Conservation (phyloP, 2,797 vertebrate species). For the Clarias pachynema region DNA sequence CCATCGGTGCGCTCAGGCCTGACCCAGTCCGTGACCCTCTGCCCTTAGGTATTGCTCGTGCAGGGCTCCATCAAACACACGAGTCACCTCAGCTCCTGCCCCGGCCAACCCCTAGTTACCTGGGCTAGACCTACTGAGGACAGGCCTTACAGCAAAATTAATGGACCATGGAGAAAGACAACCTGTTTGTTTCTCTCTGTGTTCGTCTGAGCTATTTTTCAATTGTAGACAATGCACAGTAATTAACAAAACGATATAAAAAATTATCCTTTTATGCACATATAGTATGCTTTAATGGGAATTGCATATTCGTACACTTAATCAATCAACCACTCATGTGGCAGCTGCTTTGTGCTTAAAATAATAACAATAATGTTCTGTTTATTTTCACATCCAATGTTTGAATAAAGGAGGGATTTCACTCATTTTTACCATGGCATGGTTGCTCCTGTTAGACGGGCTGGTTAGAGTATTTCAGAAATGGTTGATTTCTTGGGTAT, state of each 20-base stretch:
- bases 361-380: neutral
- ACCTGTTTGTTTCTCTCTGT: constrained; percentile 61
- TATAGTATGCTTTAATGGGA: neutral
- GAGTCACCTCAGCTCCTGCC: constrained; percentile 69
- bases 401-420: neutral
- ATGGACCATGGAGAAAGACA: constrained; percentile 67
- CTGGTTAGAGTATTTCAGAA: neutral
- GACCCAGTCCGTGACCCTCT: constrained; percentile 44
- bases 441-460: neutral
- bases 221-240: neutral
- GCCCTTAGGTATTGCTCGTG: constrained; percentile 71
- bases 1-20: neutral
- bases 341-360: neutral
- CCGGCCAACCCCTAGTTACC: constrained; percentile 66
- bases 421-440: neutral
- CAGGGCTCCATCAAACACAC: constrained; percentile 66
- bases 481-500: neutral
- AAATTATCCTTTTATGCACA: neutral
- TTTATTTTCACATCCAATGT: too few species aligned
- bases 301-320: neutral
- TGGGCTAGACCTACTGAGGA: constrained; percentile 73
- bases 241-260: neutral
- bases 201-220: constrained; percentile 20
- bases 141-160: constrained; percentile 74
- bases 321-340: neutral